Conservation (phyloP, 2,888 invertebrate genomes). For the Endomychus coccineus region DNA sequence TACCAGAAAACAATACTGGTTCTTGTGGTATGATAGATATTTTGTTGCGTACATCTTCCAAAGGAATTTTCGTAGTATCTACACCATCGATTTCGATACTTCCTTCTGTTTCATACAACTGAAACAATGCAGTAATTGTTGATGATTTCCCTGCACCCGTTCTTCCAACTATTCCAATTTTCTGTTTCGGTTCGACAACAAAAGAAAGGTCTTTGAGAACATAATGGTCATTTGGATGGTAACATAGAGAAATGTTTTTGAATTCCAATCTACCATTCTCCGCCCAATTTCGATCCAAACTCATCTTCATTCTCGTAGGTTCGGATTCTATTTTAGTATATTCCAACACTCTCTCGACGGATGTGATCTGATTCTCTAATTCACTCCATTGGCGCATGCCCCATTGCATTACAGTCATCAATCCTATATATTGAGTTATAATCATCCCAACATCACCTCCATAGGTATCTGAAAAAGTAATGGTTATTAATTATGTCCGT, state of each 20-base stretch:
- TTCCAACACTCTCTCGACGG: constrained; percentile 33
- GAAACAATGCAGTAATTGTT: constrained; percentile 69
- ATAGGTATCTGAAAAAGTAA: constrained; percentile 44
- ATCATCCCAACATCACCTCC: constrained; percentile 74
- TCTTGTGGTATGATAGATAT: constrained; percentile 84
- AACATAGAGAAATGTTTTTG: constrained; percentile 61
- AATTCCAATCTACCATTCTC: constrained; percentile 61
- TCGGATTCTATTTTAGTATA: constrained; percentile 32
- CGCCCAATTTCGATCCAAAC: constrained; percentile 65
- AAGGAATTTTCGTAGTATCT: constrained; percentile 61
- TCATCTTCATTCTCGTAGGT: constrained; percentile 26
- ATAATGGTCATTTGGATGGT: constrained; percentile 60
- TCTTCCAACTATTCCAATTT: constrained; percentile 73
- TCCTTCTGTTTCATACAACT: constrained; percentile 72
- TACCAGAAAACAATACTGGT: constrained; percentile 73
- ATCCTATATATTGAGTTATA: constrained; percentile 64
- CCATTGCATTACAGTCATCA: constrained; percentile 62
- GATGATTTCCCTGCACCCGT: constrained; percentile 85
- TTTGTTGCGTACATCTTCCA: constrained; percentile 66
- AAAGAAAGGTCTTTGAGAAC: constrained; percentile 69
- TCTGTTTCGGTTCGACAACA: constrained; percentile 58
- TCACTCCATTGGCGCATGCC: constrained; percentile 81
- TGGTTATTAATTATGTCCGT: too few species aligned
- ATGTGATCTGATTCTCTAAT: constrained; percentile 51
- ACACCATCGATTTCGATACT: constrained; percentile 73